phyloP scores from a whole-genome alignment of 2,888 invertebrate species.

The Arrhopalites spinosus region DNA sequence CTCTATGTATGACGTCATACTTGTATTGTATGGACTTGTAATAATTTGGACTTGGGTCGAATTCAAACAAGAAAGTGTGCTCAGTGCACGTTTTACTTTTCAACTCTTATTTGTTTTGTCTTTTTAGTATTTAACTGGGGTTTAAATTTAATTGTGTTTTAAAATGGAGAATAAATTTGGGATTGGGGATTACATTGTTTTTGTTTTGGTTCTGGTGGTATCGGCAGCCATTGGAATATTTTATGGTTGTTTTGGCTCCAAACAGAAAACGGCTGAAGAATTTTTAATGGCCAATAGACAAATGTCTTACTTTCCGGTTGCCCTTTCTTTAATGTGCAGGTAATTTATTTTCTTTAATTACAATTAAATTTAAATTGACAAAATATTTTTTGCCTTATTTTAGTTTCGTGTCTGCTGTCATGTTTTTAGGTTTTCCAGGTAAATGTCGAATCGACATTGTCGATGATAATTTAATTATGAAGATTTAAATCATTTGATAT shows the following conservation, averaged over 20 bases:
- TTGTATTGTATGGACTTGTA: no score
- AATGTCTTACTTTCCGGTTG: conserved; percentile 86
- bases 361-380: no score
- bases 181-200: conserved; percentile 20
- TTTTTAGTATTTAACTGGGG: no score
- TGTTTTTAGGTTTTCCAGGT: conserved; percentile 80
- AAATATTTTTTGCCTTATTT: conserved; percentile 34
- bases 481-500: no score
- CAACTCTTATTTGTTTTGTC: no score
- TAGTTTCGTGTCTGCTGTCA: conserved; percentile 89
- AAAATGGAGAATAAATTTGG: conserved; percentile 9
- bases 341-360: conserved; percentile 56
- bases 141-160: no score
- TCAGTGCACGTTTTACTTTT: no score
- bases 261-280: conserved; percentile 74
- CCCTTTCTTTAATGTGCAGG: conserved; percentile 85
- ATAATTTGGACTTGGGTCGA: no score
- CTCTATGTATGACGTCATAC: no score
- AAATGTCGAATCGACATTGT: no score
- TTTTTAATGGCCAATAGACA: conserved; percentile 79
- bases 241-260: conserved; percentile 77
- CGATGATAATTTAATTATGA: no score
- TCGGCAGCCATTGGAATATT: conserved; percentile 71
- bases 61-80: no score
- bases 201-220: conserved; percentile 2